Percentiles rank a stretch among this genome's conserved stretches.
These are phyloP conservation scores for Etheostoma perlongum DNA, from an alignment of 2,797 vertebrate genomes.

Conservation along the genomic window DNA sequence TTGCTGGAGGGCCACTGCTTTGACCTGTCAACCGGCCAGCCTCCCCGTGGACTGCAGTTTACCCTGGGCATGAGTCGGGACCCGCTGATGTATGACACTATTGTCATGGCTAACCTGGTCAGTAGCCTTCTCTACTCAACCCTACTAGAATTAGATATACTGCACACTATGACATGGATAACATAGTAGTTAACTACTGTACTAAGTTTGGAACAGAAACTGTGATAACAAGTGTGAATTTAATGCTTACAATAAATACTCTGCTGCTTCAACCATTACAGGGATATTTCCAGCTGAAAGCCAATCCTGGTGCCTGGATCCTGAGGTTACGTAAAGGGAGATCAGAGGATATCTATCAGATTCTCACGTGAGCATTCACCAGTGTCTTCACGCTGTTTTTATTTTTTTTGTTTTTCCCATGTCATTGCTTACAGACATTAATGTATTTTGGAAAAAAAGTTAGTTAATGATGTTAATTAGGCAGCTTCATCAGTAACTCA, in stretches of 20 bases:
- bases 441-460: neutral
- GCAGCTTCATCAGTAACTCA: conserved; percentile 41
- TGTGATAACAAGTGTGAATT: conserved; percentile 20
- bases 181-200: neutral
- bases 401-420: neutral
- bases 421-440: neutral
- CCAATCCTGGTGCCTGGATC: conserved; percentile 95
- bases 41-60: conserved; percentile 95
- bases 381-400: neutral
- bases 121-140: conserved; percentile 59
- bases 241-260: conserved; percentile 19
- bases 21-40: conserved; percentile 90
- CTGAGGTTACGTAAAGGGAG: conserved; percentile 92
- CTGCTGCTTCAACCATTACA: conserved; percentile 66
- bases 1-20: conserved; percentile 97
- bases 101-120: conserved; percentile 98
- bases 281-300: conserved; percentile 99
- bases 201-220: neutral
- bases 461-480: conserved; percentile 48
- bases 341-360: conserved; percentile 94
- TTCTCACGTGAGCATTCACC: conserved; percentile 89
- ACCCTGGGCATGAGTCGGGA: conserved; percentile 91
- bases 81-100: conserved; percentile 92
- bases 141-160: neutral
- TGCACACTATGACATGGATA: neutral